Evolutionary conservation across 2,888 invertebrate genomes (phyloP).

Genomic region (Sarcophaga carnaria): DNA sequence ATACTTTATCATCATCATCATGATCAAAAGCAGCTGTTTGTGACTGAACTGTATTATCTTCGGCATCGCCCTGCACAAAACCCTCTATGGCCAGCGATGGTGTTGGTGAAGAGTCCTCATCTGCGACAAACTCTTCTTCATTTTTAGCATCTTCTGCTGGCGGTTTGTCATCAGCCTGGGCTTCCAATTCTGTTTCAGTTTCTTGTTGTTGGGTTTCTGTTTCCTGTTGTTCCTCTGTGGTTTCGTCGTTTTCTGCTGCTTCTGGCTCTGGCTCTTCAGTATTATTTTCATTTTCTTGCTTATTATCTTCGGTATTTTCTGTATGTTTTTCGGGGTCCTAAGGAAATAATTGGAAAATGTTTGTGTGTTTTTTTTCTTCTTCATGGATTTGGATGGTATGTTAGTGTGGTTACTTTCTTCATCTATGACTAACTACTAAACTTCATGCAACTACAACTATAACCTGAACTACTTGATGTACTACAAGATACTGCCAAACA

Average conservation of each 20-base stretch:
- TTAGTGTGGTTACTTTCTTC: constrained; percentile 3
- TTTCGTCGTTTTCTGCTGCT: not conserved
- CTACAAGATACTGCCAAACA: no score
- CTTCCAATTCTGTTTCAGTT: constrained; percentile 4
- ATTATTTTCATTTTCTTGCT: not conserved
- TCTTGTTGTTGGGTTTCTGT: not conserved
- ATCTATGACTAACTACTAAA: not conserved
- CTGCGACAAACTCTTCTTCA: constrained; percentile 33
- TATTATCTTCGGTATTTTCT: constrained; percentile 20
- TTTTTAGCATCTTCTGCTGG: not conserved
- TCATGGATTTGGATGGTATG: constrained; percentile 20
- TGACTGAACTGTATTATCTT: constrained; percentile 82
- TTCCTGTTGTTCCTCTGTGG: not conserved
- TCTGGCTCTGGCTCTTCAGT: constrained; percentile 14
- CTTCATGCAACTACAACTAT: constrained; percentile 36
- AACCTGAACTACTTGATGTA: not conserved
- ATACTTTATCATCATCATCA: constrained; percentile 73
- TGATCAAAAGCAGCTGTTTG: constrained; percentile 80
- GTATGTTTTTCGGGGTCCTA: constrained; percentile 52
- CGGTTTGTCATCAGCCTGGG: not conserved
- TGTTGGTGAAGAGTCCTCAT: constrained; percentile 75
- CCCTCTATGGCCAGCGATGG: constrained; percentile 81
- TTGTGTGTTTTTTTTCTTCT: constrained; percentile 26
- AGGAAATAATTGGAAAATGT: constrained; percentile 60
- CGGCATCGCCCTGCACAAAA: constrained; percentile 80